Evolutionary conservation across 2,113 vertebrate genomes (phyloP).

Genomic region (Zosterops japonicus): DNA sequence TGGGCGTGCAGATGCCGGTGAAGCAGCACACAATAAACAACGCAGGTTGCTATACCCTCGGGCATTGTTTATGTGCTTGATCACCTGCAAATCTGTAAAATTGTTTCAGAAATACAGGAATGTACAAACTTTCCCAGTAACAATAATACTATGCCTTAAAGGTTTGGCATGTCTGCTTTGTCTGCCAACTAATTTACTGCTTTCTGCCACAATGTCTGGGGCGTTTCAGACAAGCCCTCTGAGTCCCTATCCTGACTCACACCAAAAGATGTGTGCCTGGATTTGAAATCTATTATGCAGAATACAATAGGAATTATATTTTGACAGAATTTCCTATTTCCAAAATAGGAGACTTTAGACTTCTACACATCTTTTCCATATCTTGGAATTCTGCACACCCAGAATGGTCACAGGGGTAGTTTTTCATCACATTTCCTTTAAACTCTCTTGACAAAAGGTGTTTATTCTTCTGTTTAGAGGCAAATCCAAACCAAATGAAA

Average conservation of each 20-base stretch:
- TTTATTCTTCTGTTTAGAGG: neutral
- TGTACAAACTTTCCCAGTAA: neutral
- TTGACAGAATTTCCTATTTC: neutral
- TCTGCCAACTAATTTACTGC: neutral
- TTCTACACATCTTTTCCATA: rapidly evolving
- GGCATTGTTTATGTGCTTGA: neutral
- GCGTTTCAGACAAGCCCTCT: neutral
- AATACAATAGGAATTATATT: neutral
- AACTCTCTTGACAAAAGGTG: neutral
- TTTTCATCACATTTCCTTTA: neutral
- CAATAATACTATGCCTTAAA: neutral
- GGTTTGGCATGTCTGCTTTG: neutral
- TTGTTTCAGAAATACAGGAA: neutral
- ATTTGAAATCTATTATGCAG: neutral
- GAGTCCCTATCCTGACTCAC: neutral
- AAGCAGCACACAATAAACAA: neutral
- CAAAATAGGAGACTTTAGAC: neutral
- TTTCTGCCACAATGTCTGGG: neutral
- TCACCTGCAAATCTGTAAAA: neutral
- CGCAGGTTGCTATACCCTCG: neutral
- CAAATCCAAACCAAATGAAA: neutral
- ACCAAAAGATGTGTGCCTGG: neutral
- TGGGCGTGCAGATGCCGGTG: rapidly evolving
- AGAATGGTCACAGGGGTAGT: neutral
- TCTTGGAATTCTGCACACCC: neutral